Percentiles rank a stretch among this genome's conserved stretches.
Evolutionary conservation across 2,113 vertebrate genomes (phyloP).

Genomic region (Corapipo altera): DNA sequence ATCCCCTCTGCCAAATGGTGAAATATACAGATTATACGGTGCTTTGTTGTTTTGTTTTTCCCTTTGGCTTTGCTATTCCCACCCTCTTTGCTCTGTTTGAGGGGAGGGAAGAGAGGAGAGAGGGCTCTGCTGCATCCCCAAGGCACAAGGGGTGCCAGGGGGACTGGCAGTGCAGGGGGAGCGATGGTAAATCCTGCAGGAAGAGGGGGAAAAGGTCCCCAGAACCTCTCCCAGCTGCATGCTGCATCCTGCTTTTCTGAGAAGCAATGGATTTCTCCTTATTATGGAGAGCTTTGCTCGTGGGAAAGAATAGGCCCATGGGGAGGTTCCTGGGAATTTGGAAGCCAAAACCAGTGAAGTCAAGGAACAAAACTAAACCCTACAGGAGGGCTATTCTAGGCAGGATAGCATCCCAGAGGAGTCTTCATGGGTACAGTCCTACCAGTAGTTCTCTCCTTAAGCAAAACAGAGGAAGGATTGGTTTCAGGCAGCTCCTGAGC

Average conservation of each 20-base stretch:
- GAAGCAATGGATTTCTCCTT: not conserved
- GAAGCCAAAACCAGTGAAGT: not conserved
- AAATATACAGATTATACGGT: conserved; percentile 26
- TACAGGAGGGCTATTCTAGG: not conserved
- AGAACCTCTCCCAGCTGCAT: not conserved
- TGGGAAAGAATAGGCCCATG: not conserved
- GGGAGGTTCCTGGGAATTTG: not conserved
- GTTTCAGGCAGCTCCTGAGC: not conserved
- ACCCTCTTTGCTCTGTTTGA: not conserved
- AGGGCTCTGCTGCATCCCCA: not conserved
- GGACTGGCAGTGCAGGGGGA: not conserved
- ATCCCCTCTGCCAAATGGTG: not conserved
- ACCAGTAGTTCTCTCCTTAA: not conserved
- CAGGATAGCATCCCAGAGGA: not conserved
- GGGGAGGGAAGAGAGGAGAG: not conserved
- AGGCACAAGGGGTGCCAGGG: not conserved
- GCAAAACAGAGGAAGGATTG: not conserved
- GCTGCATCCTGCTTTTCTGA: not conserved
- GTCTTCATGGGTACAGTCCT: not conserved
- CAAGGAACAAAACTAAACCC: not conserved
- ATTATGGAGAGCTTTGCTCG: not conserved
- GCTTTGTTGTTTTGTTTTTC: conserved; percentile 30
- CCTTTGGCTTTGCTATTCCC: not conserved
- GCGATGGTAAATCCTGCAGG: not conserved
- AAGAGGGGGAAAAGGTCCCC: not conserved